phyloP scores from a whole-genome alignment of 2,113 vertebrate genomes.

The Pseudorectes ferrugineus region DNA sequence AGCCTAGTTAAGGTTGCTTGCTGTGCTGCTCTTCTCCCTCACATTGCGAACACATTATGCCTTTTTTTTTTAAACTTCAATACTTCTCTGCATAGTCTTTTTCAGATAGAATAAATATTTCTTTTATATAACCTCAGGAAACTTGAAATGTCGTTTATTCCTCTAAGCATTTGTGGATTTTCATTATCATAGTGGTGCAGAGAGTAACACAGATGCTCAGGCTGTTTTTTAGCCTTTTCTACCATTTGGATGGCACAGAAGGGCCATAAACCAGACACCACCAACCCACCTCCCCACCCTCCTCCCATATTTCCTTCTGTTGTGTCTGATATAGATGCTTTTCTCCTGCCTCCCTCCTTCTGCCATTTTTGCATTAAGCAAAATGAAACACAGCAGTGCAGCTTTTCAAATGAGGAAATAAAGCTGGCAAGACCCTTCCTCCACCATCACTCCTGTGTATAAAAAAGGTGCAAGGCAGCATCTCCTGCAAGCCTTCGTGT shows the following conservation, averaged over 20 bases:
- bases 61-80: background rate
- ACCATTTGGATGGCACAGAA: background rate
- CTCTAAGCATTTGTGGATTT: background rate
- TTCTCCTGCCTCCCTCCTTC: background rate
- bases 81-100: background rate
- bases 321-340: background rate
- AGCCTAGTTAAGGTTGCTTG: background rate
- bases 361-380: background rate
- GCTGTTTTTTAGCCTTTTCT: slow-evolving; percentile 5
- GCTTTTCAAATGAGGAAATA: background rate
- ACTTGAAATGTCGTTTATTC: background rate
- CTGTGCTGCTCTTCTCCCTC: background rate
- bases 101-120: slow-evolving; percentile 8
- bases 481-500: background rate
- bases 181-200: background rate
- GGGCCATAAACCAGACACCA: slow-evolving; percentile 4
- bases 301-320: slow-evolving; percentile 3
- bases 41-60: background rate
- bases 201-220: slow-evolving; percentile 18
- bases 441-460: background rate
- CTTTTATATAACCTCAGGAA: slow-evolving; percentile 15
- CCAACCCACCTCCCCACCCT: background rate
- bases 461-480: background rate
- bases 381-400: background rate
- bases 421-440: background rate